Conservation (phyloP, 2,113 vertebrate genomes). For the Cranoglanis bouderius region DNA sequence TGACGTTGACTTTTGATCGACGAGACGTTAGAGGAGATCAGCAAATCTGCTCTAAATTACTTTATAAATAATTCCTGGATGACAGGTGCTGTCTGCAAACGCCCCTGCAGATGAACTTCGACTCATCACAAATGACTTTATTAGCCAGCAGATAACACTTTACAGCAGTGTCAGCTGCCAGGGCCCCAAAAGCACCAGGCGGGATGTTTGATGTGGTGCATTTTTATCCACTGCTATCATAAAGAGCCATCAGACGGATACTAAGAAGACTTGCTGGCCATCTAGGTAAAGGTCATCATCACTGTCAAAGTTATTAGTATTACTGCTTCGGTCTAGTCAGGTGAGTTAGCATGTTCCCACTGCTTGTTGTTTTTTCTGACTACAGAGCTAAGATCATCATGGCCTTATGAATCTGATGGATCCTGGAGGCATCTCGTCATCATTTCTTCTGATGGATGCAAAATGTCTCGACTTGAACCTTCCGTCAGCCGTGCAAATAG, state of each 20-base stretch:
- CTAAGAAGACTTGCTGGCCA: slow-evolving; percentile 21
- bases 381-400: background rate
- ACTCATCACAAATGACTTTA: slow-evolving; percentile 78
- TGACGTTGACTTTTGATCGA: background rate
- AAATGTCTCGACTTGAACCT: slow-evolving; percentile 69
- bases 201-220: slow-evolving; percentile 66
- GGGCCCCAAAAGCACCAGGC: slow-evolving; percentile 49
- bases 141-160: slow-evolving; percentile 80
- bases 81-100: slow-evolving; percentile 54
- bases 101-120: slow-evolving; percentile 78
- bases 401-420: background rate
- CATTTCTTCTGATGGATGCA: slow-evolving; percentile 62
- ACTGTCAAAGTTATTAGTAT: slow-evolving; percentile 24
- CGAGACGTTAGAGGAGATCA: background rate
- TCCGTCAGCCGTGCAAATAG: slow-evolving; percentile 73
- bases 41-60: slow-evolving; percentile 9
- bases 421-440: slow-evolving; percentile 52
- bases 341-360: slow-evolving; percentile 21
- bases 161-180: slow-evolving; percentile 69
- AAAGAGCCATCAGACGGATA: slow-evolving; percentile 65
- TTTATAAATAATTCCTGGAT: slow-evolving; percentile 36
- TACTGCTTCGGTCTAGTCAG: background rate
- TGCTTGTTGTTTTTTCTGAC: background rate
- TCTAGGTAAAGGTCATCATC: slow-evolving; percentile 24
- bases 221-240: slow-evolving; percentile 72